Evolutionary conservation across 1,140 invertebrate species (phyloP).

Genomic region (Trichonephila inaurata): DNA sequence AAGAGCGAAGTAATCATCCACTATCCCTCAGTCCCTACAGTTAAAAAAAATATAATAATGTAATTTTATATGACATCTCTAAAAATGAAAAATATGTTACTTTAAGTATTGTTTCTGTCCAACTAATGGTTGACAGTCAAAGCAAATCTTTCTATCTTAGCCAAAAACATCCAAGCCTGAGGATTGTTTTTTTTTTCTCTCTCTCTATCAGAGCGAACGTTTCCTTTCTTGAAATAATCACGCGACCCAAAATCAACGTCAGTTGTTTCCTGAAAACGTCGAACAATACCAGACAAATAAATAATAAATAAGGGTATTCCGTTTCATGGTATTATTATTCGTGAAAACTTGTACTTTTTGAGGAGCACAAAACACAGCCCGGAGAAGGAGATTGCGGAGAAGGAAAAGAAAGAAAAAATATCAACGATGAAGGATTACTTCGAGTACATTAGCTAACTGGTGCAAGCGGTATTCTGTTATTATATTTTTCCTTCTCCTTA

Average conservation of each 20-base stretch:
- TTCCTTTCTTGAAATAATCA: background rate
- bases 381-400: background rate
- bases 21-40: too few species aligned
- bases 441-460: slow-evolving; percentile 56
- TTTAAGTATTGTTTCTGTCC: too few species aligned
- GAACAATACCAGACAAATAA: background rate
- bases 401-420: background rate
- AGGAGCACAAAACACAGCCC: background rate
- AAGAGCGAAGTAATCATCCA: too few species aligned
- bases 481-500: background rate
- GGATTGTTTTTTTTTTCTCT: too few species aligned
- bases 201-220: too few species aligned
- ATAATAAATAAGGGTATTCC: slow-evolving; percentile 34
- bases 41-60: too few species aligned
- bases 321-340: slow-evolving; percentile 27
- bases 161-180: too few species aligned
- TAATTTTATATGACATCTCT: too few species aligned
- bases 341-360: background rate
- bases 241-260: background rate
- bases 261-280: background rate
- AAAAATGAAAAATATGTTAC: too few species aligned
- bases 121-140: too few species aligned
- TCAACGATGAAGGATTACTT: slow-evolving; percentile 47
- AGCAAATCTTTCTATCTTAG: too few species aligned
- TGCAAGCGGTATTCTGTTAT: slow-evolving; percentile 37